A percentile compares a stretch with the other conserved stretches of the same genome.
Conservation (phyloP, 1,140 invertebrate genomes). For the Harlomillsia oculata region DNA sequence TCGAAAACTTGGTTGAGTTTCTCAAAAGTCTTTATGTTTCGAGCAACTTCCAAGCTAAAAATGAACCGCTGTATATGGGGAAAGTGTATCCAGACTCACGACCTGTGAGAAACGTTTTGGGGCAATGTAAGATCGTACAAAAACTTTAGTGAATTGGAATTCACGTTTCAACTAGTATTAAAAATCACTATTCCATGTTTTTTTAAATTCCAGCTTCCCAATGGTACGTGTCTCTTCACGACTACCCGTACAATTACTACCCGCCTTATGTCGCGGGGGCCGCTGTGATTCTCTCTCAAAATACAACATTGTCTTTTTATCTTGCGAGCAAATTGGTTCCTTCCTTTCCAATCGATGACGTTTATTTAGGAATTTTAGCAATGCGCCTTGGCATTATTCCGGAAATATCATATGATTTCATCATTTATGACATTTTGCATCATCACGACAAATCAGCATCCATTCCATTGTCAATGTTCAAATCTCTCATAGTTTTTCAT, state of each 20-base stretch:
- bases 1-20: not conserved
- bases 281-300: not conserved
- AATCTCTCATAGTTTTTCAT: no score
- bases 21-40: not conserved
- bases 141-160: no score
- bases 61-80: no score
- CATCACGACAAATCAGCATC: no score
- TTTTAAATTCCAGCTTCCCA: not conserved
- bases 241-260: not conserved
- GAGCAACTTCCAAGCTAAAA: not conserved
- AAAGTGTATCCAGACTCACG: not conserved
- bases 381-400: no score
- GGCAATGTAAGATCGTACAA: not conserved
- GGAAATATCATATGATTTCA: no score
- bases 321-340: not conserved
- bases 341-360: not conserved
- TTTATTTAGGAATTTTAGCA: not conserved
- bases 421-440: no score
- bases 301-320: not conserved
- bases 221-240: not conserved
- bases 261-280: not conserved
- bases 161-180: no score
- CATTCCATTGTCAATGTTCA: no score
- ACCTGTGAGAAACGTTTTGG: not conserved
- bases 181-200: no score